Evolutionary conservation across 2,797 vertebrate species (phyloP).

Genomic region (Fistularia tabacaria): DNA sequence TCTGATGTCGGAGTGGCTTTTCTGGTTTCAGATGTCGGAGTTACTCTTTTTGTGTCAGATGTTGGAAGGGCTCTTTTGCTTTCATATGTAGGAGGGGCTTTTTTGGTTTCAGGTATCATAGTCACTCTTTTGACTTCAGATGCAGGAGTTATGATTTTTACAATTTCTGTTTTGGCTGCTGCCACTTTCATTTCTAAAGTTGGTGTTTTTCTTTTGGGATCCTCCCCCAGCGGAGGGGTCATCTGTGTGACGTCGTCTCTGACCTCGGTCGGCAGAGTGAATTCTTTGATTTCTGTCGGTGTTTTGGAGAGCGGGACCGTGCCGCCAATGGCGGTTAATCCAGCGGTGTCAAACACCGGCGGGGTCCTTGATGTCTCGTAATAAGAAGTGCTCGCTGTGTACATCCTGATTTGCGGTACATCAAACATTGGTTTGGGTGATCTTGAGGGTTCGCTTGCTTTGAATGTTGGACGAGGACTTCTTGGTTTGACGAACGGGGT

Average conservation of each 20-base stretch:
- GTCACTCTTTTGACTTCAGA: constrained; percentile 34
- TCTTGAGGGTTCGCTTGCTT: constrained; percentile 62
- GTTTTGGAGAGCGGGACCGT: constrained; percentile 56
- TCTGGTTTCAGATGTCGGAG: constrained; percentile 39
- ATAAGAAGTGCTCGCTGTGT: constrained; percentile 73
- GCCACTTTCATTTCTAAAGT: constrained; percentile 33
- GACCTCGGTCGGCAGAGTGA: constrained; percentile 26
- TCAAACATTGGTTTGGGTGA: constrained; percentile 77
- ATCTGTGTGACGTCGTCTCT: constrained; percentile 37
- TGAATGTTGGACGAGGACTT: constrained; percentile 73
- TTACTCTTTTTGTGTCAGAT: constrained; percentile 35
- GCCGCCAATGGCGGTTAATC: constrained; percentile 60
- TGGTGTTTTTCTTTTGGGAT: constrained; percentile 38
- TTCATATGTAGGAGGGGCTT: constrained; percentile 40
- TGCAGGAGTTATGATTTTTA: constrained; percentile 15
- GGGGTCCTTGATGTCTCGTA: constrained; percentile 67
- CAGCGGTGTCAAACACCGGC: constrained; percentile 64
- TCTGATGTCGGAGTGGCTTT: constrained; percentile 42
- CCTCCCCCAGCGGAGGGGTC: constrained; percentile 22
- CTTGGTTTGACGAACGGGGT: constrained; percentile 45
- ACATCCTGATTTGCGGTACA: constrained; percentile 77
- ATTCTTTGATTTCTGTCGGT: constrained; percentile 34
- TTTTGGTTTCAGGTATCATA: constrained; percentile 37
- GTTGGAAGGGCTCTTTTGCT: constrained; percentile 29
- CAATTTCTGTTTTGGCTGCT: constrained; percentile 37